Conservation (phyloP, 92 coral and sea anemone genomes). For the Epizoanthus ramosus region DNA sequence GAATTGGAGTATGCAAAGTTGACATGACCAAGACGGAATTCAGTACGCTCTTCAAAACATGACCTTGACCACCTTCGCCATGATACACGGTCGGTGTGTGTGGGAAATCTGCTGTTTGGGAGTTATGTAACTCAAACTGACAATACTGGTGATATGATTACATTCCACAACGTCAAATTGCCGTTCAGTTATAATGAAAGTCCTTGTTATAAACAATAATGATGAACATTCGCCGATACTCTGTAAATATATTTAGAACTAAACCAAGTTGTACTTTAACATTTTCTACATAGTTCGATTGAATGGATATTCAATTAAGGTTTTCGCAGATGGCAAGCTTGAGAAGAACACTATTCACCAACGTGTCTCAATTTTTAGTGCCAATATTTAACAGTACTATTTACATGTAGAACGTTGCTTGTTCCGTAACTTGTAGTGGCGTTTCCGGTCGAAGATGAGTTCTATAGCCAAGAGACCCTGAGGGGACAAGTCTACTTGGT, state of each 20-base stretch:
- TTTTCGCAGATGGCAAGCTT: neutral
- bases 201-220: neutral
- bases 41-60: neutral
- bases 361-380: too few species aligned
- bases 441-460: conserved; percentile 15
- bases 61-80: conserved; percentile 2
- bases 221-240: too few species aligned
- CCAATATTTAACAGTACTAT: neutral
- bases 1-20: conserved; percentile 17
- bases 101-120: neutral
- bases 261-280: neutral
- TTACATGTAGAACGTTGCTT: conserved; percentile 10
- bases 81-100: neutral
- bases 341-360: too few species aligned
- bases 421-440: neutral
- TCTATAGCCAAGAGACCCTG: neutral
- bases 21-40: neutral
- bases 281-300: neutral
- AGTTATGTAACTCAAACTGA: neutral
- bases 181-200: neutral
- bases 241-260: too few species aligned
- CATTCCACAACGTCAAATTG: neutral
- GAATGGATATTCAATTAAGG: neutral
- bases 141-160: neutral
- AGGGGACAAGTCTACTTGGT: neutral